Evolutionary conservation across 2,888 invertebrate genomes (phyloP).

Genomic region (Yponomeuta malinellus): DNA sequence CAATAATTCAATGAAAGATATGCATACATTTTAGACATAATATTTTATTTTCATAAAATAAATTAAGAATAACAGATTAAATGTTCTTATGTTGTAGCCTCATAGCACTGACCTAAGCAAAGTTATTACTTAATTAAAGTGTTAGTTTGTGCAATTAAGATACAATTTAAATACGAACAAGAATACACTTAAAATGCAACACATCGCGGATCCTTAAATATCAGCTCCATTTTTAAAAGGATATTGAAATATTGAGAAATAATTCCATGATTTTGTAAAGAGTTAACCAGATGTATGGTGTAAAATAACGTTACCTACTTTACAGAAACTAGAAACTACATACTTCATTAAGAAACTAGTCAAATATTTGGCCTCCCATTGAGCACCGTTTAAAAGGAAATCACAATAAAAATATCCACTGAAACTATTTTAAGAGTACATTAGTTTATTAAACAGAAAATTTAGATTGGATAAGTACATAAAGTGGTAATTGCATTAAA

Average conservation of each 20-base stretch:
- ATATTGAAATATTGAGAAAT: not conserved
- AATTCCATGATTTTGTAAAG: not conserved
- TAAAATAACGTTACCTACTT: not conserved
- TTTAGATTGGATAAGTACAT: not conserved
- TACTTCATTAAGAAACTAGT: not conserved
- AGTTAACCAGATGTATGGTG: not conserved
- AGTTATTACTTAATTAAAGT: not conserved
- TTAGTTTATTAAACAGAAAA: not conserved
- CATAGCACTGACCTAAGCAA: not conserved
- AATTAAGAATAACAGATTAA: not conserved
- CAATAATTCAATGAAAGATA: slow-evolving; percentile 7
- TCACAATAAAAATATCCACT: not conserved
- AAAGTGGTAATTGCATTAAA: not conserved
- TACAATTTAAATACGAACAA: not conserved
- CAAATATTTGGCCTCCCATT: not conserved
- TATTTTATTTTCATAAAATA: slow-evolving; percentile 13
- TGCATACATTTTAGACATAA: slow-evolving; percentile 2
- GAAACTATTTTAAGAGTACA: not conserved
- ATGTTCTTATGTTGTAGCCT: not conserved
- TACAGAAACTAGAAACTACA: not conserved
- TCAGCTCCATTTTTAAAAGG: no score
- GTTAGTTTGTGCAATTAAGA: slow-evolving; percentile 1
- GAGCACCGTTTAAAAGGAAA: not conserved
- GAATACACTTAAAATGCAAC: not conserved
- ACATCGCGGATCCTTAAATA: not conserved